These are phyloP conservation scores for Ceratitis capitata DNA, from an alignment of 1,140 invertebrate genomes.

Conservation along the genomic window DNA sequence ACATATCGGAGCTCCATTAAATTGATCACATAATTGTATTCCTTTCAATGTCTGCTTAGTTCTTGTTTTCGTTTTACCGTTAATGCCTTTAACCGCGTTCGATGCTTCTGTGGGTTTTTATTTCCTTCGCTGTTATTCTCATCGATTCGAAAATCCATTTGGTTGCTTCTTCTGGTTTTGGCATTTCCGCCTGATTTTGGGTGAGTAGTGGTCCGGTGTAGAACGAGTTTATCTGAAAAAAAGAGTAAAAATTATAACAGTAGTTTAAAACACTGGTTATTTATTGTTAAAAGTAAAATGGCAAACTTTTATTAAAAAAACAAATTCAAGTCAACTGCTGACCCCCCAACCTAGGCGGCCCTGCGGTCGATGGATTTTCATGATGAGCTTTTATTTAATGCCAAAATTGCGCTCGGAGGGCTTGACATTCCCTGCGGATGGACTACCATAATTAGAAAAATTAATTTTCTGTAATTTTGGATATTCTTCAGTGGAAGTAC, in stretches of 20 bases:
- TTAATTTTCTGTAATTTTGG: too few species aligned
- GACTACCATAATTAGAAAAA: too few species aligned
- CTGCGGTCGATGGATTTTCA: too few species aligned
- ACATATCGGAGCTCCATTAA: neutral
- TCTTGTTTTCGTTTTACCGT: neutral
- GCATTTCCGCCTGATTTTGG: neutral
- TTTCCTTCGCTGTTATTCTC: neutral
- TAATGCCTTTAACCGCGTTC: constrained; percentile 17
- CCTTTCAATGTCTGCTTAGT: neutral
- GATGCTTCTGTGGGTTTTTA: neutral
- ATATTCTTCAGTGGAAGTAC: too few species aligned
- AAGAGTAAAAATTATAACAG: neutral
- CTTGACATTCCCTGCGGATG: too few species aligned
- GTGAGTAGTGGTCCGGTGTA: neutral
- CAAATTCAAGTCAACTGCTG: too few species aligned
- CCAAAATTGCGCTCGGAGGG: too few species aligned
- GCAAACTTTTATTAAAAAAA: too few species aligned
- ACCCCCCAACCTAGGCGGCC: too few species aligned
- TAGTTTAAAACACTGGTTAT: too few species aligned
- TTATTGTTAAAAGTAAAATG: too few species aligned
- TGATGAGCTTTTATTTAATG: too few species aligned
- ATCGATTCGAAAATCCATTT: neutral
- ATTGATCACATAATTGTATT: neutral
- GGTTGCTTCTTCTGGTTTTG: neutral
- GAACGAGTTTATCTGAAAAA: neutral